phyloP scores from a whole-genome alignment of 1,140 invertebrate genomes.

The Bombus confusus region DNA sequence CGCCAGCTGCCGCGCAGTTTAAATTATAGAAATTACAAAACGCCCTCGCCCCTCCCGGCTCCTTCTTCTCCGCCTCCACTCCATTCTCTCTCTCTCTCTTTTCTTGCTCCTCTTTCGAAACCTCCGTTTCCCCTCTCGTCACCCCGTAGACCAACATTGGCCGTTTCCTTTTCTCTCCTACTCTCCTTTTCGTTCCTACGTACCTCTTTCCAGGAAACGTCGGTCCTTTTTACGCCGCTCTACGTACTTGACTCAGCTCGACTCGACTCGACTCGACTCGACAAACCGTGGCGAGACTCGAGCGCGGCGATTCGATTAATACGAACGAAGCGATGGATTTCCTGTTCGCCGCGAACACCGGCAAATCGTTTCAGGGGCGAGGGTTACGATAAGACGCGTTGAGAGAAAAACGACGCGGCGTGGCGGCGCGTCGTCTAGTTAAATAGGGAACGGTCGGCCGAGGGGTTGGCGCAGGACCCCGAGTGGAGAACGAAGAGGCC shows the following conservation, averaged over 20 bases:
- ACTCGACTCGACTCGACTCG: no score
- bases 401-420: not conserved
- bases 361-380: no score
- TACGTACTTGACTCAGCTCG: no score
- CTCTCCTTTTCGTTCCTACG: conserved; percentile 23
- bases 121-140: not conserved
- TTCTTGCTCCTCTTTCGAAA: conserved; percentile 6
- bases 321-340: no score
- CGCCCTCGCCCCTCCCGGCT: conserved; percentile 63
- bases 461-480: not conserved
- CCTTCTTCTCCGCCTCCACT: not conserved
- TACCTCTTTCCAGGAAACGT: conserved; percentile 61
- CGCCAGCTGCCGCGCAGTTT: conserved; percentile 82
- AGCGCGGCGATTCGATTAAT: no score
- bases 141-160: conserved; percentile 20
- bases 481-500: not conserved
- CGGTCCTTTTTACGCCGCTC: conserved; percentile 32
- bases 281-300: no score
- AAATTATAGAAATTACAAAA: conserved; percentile 83
- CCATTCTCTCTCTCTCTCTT: not conserved
- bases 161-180: conserved; percentile 3
- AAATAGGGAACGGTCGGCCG: not conserved
- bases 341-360: no score
- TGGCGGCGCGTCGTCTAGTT: not conserved
- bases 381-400: not conserved